Base-by-base conservation (phyloP, 2,797 vertebrate species). In the Chiroxiphia lanceolata region DNA sequence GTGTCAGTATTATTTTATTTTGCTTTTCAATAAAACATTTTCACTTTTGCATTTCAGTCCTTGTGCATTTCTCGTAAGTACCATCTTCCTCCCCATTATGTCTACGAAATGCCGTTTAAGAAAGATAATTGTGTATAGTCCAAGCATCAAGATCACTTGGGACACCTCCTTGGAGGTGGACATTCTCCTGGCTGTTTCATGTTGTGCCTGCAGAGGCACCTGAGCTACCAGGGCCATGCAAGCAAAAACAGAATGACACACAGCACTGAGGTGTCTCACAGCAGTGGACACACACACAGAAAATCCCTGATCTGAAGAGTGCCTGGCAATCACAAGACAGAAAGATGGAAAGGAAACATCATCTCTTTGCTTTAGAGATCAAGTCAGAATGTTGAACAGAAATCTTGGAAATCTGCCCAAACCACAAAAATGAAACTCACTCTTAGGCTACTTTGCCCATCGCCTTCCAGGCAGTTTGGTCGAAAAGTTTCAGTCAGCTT, bases 11-110 rank as follows among this genome's bases (percentile, higher is more conserved):
- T 95, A 89, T 80, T 94, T 95, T 96, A 77, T 91, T 95, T 95
- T 96, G 63, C 80, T 96, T 97, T 97, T 96, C 93, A 98, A 98
- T 98, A 98, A 98, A 98, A 95, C 96, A 97, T 98, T 98, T 98
- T 97, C 94, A 96, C 72, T 97, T 97, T 97, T 96, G 92, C 96
- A 96, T 97, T 98, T 98, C 96, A 95, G 96, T 97, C 97, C 94
- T 90, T 94, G 95, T 97, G 96, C 97, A 94, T 97, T 95, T 97
- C 95, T 97, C 95, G 82, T 89, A 70, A 84, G 18, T 82, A 67
- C 56, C 88, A 95, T 95, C 90, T 83, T 85, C 57, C 25, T 76
- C 33, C 44, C 38, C 95, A 91, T 95, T 90, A 56, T 0, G 1
- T 92, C 90, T 74, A 38, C 0, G 0, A 77, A 92, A 64, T 61